Percentiles rank a stretch among this genome's conserved stretches.
phyloP scores from a whole-genome alignment of 1,140 invertebrate genomes.

The Saxidomus purpurata region DNA sequence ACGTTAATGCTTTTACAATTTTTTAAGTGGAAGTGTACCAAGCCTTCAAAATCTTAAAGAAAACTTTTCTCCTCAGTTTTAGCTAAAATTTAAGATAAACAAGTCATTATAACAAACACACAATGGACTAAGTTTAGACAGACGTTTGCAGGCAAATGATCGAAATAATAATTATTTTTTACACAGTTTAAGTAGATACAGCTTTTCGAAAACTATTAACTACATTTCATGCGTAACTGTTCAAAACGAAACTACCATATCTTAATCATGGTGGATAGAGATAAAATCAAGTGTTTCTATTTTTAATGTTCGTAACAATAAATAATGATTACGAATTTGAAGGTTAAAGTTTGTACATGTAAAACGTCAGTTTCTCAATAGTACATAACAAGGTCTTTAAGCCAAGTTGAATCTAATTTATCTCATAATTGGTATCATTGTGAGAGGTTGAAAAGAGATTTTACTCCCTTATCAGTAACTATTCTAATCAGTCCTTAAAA shows the following conservation, averaged over 20 bases:
- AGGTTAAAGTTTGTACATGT: background rate
- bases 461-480: background rate
- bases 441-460: slow-evolving; percentile 18
- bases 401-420: background rate
- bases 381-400: background rate
- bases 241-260: background rate
- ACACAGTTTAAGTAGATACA: no score
- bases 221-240: no score
- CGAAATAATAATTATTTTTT: no score
- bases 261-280: background rate
- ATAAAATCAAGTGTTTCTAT: background rate
- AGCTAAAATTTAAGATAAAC: no score
- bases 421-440: background rate
- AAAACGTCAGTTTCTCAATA: background rate
- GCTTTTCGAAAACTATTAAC: no score
- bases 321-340: background rate
- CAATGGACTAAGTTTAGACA: no score
- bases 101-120: no score
- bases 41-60: no score
- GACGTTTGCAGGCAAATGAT: no score
- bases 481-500: slow-evolving; percentile 32
- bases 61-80: no score
- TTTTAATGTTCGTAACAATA: background rate
- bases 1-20: no score
- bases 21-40: no score